These are phyloP conservation scores for Brachionus paranguensis DNA, from an alignment of 1,140 invertebrate genomes.

Conservation along the genomic window DNA sequence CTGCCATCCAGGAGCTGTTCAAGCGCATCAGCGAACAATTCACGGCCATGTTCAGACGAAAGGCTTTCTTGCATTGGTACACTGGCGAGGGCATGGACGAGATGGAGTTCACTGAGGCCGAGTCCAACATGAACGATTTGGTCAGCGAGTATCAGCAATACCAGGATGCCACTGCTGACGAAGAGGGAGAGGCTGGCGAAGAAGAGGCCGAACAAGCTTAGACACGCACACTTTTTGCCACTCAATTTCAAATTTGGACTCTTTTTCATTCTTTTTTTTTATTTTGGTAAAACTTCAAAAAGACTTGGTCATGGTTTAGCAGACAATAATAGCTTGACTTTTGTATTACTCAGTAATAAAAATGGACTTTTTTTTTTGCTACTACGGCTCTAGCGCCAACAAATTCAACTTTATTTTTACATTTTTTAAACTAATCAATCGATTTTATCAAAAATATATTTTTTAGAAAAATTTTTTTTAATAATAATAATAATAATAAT, in stretches of 20 bases:
- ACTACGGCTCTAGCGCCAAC: not conserved
- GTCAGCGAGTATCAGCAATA: constrained; percentile 90
- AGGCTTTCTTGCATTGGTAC: constrained; percentile 74
- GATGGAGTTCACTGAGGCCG: constrained; percentile 70
- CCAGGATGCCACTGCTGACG: constrained; percentile 63
- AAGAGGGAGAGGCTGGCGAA: constrained; percentile 40
- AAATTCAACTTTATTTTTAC: no score
- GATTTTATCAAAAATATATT: no score
- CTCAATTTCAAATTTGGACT: not conserved
- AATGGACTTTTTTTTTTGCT: not conserved
- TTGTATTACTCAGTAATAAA: not conserved
- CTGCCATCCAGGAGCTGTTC: constrained; percentile 72
- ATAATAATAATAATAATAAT: no score
- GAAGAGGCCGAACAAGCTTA: constrained; percentile 53
- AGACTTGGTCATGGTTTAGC: not conserved
- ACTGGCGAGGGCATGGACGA: constrained; percentile 77
- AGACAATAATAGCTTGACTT: not conserved
- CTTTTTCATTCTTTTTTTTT: not conserved
- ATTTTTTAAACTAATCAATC: no score
- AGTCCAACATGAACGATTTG: constrained; percentile 73
- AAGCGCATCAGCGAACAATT: constrained; percentile 71
- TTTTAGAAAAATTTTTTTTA: no score
- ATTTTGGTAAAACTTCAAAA: not conserved
- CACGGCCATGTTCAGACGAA: constrained; percentile 68
- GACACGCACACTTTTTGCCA: not conserved